Evolutionary conservation across 2,888 invertebrate species (phyloP), one percentile per base, ranked within the genome.

Genomic region (Dasypogon diadema): DNA sequence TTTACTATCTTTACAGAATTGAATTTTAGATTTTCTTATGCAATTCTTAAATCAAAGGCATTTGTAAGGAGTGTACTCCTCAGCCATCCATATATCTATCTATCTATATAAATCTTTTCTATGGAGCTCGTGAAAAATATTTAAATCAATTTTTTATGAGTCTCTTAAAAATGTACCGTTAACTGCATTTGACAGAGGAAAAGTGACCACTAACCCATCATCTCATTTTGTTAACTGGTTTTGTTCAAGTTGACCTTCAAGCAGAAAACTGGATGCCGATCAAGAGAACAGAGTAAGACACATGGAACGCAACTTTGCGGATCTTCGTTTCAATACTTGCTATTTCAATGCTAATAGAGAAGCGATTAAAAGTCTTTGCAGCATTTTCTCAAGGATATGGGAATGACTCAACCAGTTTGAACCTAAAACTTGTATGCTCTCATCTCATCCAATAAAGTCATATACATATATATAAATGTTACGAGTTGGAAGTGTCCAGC

Each of bases 101-200:
- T 8, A 12, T 22, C 46, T 16, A 10, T 46, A 22, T 65, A 63
- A 37, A 63, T 46, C 46, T 22, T 65, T 46, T 24, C 48, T 48
- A 22, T 12, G 46, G 18, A 22, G 14, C 65, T 65, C 46, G 18
- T 65, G 65, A 73, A 73, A 56, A 56, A 56, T 56, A 73, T 73
- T 55, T 42, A 73, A 73, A 73, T 60, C 37, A 34, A 60, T 55
- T 16, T 56, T 56, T 72, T 55, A 54, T 14, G 3, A 30, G 42
- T 8, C 16, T 73, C 56, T 34, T 54, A 51, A 22, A 21, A 34
- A 22, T 51, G 30, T 70, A 70, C 72, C 56, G 72, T 73, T 73
- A 73, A 56, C 55, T 73, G 72, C 72, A 73, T 73, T 73, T 73
- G 72, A 73, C 72, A 73, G 56, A 73, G 42, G 72, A 73, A 56